Percentiles rank a stretch among this genome's conserved stretches.
These are phyloP conservation scores for Caenorhabditis sp. DNA, from an alignment of 2,888 invertebrate genomes.

Conservation along the genomic window DNA sequence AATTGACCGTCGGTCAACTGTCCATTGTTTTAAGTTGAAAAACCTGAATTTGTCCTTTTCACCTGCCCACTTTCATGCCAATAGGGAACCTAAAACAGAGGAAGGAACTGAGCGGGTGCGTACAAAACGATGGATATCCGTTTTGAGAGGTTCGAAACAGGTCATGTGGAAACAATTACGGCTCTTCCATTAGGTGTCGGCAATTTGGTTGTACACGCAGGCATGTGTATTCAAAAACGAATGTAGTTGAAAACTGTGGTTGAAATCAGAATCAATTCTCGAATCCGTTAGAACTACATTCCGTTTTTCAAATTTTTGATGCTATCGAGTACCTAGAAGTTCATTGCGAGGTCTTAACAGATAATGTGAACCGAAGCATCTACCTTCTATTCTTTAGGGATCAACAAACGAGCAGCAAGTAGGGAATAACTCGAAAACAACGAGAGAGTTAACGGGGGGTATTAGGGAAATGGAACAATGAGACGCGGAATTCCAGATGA, in stretches of 20 bases:
- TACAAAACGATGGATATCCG: constrained; percentile 36
- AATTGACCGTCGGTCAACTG: constrained; percentile 16
- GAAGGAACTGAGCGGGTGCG: neutral
- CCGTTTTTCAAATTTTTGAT: no score
- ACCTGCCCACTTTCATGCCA: neutral
- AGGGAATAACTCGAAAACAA: constrained; percentile 21
- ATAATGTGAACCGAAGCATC: no score
- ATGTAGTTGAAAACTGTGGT: no score
- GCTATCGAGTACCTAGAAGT: no score
- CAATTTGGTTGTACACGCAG: no score
- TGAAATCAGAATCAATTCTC: no score
- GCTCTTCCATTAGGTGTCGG: constrained; percentile 37
- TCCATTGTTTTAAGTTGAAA: constrained; percentile 20
- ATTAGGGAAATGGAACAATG: constrained; percentile 29
- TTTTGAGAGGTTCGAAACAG: constrained; percentile 39
- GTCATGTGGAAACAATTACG: constrained; percentile 54
- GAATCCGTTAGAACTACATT: no score
- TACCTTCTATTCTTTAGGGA: no score
- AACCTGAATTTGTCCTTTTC: constrained; percentile 32
- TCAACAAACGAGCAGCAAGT: constrained; percentile 10
- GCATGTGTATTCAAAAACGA: no score
- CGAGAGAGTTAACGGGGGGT: constrained; percentile 33
- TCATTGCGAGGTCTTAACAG: no score
- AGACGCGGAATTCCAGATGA: constrained; percentile 38
- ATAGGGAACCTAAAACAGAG: neutral